Percentiles rank a stretch among this genome's conserved stretches.
Conservation (phyloP, 2,797 vertebrate genomes). For the Nannoperca australis region DNA sequence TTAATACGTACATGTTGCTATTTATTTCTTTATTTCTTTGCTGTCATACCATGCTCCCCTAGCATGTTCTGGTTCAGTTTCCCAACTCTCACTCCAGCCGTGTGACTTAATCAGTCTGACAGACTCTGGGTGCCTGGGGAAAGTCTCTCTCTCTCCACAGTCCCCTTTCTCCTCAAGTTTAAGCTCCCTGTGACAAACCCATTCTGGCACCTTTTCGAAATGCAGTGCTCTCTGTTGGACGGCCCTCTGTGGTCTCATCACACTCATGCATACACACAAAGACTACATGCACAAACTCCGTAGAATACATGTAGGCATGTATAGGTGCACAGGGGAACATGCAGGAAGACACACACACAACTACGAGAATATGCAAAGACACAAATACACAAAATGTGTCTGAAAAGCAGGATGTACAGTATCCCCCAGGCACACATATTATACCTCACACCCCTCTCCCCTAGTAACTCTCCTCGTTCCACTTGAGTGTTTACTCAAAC, state of each 20-base stretch:
- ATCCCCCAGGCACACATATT: conserved; percentile 33
- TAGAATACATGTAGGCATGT: conserved; percentile 40
- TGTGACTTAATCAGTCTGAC: conserved; percentile 93
- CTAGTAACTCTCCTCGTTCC: conserved; percentile 29
- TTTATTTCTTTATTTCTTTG: conserved; percentile 73
- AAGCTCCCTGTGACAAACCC: conserved; percentile 89
- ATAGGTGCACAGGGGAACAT: conserved; percentile 38
- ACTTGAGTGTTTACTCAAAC: conserved; percentile 55
- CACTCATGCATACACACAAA: conserved; percentile 56
- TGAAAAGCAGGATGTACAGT: conserved; percentile 35
- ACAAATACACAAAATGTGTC: conserved; percentile 37
- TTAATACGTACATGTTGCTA: conserved; percentile 76
- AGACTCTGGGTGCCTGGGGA: conserved; percentile 90
- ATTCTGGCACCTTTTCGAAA: conserved; percentile 89
- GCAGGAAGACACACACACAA: conserved; percentile 8
- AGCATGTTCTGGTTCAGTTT: conserved; percentile 82
- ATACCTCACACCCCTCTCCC: conserved; percentile 50
- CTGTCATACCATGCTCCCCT: conserved; percentile 65
- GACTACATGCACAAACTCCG: conserved; percentile 43
- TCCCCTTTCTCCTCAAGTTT: conserved; percentile 88
- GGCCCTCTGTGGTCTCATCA: conserved; percentile 68
- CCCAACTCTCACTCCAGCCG: conserved; percentile 83
- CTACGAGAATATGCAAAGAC: conserved; percentile 6
- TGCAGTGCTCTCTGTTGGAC: conserved; percentile 74
- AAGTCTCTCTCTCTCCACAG: conserved; percentile 84